Evolutionary conservation across 2,888 invertebrate genomes (phyloP).

Genomic region (Galerucella calmariensis): DNA sequence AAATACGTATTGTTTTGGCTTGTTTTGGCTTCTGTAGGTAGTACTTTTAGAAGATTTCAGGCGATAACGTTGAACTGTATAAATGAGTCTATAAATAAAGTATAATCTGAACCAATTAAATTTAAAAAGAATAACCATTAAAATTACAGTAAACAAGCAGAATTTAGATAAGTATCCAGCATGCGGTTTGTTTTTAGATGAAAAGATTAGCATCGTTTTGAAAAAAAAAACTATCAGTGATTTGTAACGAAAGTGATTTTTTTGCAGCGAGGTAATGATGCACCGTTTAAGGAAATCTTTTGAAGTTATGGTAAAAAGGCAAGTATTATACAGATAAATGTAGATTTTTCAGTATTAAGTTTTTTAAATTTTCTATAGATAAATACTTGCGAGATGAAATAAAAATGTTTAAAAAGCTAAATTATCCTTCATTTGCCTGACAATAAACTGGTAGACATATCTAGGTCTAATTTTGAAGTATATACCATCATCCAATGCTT

Average conservation of each 20-base stretch:
- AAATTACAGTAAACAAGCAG: constrained; percentile 14
- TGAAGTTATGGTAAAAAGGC: constrained; percentile 49
- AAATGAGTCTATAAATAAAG: constrained; percentile 10
- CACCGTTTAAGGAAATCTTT: constrained; percentile 49
- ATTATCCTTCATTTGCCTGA: not conserved
- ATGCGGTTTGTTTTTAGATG: constrained; percentile 46
- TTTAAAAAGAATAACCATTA: constrained; percentile 4
- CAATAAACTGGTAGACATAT: not conserved
- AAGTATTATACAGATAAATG: constrained; percentile 38
- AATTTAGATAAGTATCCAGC: constrained; percentile 34
- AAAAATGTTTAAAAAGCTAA: not conserved
- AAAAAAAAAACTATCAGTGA: constrained; percentile 33
- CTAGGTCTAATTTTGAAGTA: too few species aligned
- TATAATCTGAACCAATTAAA: not conserved
- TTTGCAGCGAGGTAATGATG: constrained; percentile 51
- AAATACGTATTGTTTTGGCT: not conserved
- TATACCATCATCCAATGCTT: too few species aligned
- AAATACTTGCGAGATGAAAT: not conserved
- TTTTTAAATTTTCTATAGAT: not conserved
- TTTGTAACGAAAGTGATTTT: constrained; percentile 43
- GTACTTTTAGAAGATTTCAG: constrained; percentile 1
- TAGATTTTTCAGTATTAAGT: constrained; percentile 9
- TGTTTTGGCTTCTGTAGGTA: constrained; percentile 1
- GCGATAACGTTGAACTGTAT: not conserved
- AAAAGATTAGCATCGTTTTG: constrained; percentile 37